Base-by-base conservation (phyloP, 2,888 invertebrate genomes). In the Troilus luridus region DNA sequence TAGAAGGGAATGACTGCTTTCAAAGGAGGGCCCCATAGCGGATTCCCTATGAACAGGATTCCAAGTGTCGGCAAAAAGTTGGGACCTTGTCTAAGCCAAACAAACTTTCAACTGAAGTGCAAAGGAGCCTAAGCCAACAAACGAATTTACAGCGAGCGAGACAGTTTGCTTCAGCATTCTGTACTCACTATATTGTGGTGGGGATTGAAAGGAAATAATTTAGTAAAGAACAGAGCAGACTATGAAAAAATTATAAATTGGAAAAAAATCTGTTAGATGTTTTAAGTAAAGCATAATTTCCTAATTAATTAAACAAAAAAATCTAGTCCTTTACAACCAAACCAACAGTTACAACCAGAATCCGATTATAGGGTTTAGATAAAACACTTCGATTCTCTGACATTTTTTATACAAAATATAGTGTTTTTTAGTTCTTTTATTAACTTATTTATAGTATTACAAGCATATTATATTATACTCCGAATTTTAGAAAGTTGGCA, bases 1-100 rank as follows among this genome's bases (percentile, higher is more conserved):
- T 41, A 8, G 17, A 77, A 58, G 21, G 85, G 85, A 58, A 54
- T 85, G 85, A 56, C 56, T 85, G 56, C 85, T n/a, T 85, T 85
- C 21, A 85, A 85, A 5, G 12, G 56, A 54, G 21, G 3, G 5
- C n/a, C 14, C 62, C 54, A 41, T 41, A 41, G 41, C 41, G 54
- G 54, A 21, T 54, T 54, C 85, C 19, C n/a, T 14, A 85, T 12
- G 56, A 85, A 81, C 19, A 19, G 21, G 56, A 81, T 81, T 10
- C 19, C 8, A 56, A 85, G 85, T 58, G 54, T n/a, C 11, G 54
- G 81, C 12, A 56, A 85, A 56, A 85, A n/a, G 54, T 85, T 54
- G 6, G 21, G 27, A 8, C 17, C 0, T 14, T 10, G 54, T 41
- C 54, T n/a, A 85, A 85, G 85, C 54, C 56, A 85, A 85, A 85